Percentiles rank a stretch among this genome's conserved stretches.
Evolutionary conservation across 2,888 invertebrate species (phyloP).

Genomic region (Rhorus exstirpatorius): DNA sequence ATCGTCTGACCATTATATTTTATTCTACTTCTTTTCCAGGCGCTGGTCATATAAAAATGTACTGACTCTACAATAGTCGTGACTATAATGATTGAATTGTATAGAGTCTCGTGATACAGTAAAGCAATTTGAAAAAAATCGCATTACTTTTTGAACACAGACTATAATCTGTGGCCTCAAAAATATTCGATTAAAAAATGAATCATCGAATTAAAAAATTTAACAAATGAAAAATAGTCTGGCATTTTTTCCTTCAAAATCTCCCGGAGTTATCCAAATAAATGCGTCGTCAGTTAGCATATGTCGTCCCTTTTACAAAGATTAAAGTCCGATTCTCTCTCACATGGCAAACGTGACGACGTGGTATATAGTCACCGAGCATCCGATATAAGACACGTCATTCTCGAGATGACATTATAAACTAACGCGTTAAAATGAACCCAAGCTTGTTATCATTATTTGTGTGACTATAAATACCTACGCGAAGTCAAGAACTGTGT

Average conservation of each 20-base stretch:
- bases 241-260: slow-evolving; percentile 17
- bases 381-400: slow-evolving; percentile 12
- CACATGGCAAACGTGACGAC: not conserved
- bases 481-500: not conserved
- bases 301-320: not conserved
- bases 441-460: slow-evolving; percentile 4
- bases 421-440: slow-evolving; percentile 6
- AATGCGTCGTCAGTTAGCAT: slow-evolving; percentile 16
- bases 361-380: not conserved
- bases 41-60: no score
- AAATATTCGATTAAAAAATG: no score
- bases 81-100: not conserved
- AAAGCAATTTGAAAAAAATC: no score
- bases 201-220: no score
- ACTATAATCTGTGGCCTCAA: no score
- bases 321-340: slow-evolving; percentile 26
- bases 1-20: slow-evolving; percentile 26
- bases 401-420: slow-evolving; percentile 21
- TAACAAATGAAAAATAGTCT: no score
- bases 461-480: slow-evolving; percentile 27
- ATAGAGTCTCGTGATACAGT: no score
- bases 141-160: no score
- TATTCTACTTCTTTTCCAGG: not conserved
- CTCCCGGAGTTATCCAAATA: not conserved
- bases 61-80: not conserved